Evolutionary conservation across 2,888 invertebrate genomes (phyloP).

Genomic region (Campoplex capitator): DNA sequence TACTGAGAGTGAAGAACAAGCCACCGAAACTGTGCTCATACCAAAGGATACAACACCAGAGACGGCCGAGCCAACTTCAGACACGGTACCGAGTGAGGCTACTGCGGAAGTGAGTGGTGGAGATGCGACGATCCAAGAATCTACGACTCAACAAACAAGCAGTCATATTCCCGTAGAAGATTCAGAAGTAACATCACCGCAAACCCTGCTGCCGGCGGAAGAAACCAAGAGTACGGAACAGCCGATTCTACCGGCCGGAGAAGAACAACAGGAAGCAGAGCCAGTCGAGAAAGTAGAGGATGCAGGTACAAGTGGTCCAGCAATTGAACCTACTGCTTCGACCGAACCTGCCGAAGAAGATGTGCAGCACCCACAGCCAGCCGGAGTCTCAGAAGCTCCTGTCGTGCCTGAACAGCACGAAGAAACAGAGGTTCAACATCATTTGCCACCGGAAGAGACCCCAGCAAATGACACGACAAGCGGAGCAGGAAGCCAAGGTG

Average conservation of each 20-base stretch:
- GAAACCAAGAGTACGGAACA: not conserved
- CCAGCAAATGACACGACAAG: constrained; percentile 50
- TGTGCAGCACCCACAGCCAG: constrained; percentile 64
- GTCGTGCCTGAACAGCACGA: constrained; percentile 66
- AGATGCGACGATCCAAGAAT: constrained; percentile 38
- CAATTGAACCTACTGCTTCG: not conserved
- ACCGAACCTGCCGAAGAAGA: constrained; percentile 35
- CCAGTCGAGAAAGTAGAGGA: not conserved
- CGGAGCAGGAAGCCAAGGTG: constrained; percentile 58
- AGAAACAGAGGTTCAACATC: constrained; percentile 72
- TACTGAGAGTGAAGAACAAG: constrained; percentile 43
- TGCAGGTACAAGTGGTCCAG: constrained; percentile 1
- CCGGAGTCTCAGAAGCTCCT: constrained; percentile 71
- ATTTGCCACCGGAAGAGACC: constrained; percentile 55
- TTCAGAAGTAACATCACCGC: constrained; percentile 8
- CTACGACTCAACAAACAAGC: constrained; percentile 37
- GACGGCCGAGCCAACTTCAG: not conserved
- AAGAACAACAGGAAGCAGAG: constrained; percentile 32
- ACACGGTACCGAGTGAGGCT: constrained; percentile 1
- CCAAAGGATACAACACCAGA: constrained; percentile 54
- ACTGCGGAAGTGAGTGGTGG: constrained; percentile 29
- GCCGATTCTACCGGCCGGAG: constrained; percentile 1
- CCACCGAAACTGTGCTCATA: constrained; percentile 41
- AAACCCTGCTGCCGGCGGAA: not conserved
- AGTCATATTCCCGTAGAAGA: not conserved